Conservation (phyloP, 1,140 invertebrate species). For the Muscidifurax raptorellus region DNA sequence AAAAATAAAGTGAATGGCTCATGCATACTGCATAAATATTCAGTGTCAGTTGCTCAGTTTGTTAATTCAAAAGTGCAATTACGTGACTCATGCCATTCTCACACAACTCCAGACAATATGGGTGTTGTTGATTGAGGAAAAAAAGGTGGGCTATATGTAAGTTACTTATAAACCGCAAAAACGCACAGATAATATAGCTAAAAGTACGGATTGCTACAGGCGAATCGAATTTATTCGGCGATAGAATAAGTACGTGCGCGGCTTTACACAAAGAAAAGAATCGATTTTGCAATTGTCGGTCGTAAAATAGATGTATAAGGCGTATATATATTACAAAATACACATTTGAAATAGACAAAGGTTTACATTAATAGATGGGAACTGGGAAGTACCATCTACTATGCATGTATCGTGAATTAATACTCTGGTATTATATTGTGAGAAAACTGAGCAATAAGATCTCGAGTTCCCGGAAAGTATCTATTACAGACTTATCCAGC, state of each 20-base stretch:
- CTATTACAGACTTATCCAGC: too few relatives aligned
- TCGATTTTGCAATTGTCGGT: neutral
- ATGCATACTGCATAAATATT: neutral
- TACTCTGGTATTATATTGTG: too few relatives aligned
- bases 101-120: neutral
- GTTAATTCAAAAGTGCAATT: constrained; percentile 14
- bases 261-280: neutral
- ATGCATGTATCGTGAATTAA: too few relatives aligned
- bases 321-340: too few relatives aligned
- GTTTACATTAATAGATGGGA: too few relatives aligned
- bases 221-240: neutral
- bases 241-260: neutral
- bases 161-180: neutral
- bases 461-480: too few relatives aligned
- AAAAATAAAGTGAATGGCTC: neutral
- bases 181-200: neutral
- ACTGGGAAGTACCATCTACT: too few relatives aligned
- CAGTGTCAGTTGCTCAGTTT: neutral
- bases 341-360: neutral
- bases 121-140: neutral
- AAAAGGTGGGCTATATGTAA: neutral
- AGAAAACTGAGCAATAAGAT: too few relatives aligned
- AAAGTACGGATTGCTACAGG: neutral
- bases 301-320: too few relatives aligned
- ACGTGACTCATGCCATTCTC: neutral